Evolutionary conservation across 2,113 vertebrate genomes (phyloP).

Genomic region (Misgurnus mizolepis): DNA sequence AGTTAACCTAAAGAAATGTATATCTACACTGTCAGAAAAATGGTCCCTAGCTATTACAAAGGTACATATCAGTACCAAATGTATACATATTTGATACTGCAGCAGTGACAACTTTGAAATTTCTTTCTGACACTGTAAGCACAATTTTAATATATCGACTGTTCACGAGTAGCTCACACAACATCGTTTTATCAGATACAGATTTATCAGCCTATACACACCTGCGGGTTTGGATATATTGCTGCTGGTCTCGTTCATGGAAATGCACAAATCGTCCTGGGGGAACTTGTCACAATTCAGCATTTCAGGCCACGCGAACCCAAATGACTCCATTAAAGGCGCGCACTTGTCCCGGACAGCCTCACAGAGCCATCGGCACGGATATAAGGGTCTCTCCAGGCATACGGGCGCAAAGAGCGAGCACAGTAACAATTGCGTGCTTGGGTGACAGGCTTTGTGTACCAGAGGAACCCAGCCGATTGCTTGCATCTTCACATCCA

Average conservation of each 20-base stretch:
- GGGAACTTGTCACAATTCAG: conserved; percentile 95
- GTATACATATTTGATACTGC: too few species aligned
- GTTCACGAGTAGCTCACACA: not conserved
- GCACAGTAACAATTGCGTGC: conserved; percentile 96
- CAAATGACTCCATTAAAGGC: conserved; percentile 96
- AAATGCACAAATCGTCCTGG: conserved; percentile 87
- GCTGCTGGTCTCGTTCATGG: conserved; percentile 78
- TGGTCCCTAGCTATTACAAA: too few species aligned
- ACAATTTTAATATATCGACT: too few species aligned
- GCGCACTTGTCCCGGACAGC: conserved; percentile 91
- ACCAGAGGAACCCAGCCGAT: conserved; percentile 97
- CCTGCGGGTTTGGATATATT: conserved; percentile 66
- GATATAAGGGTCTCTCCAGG: conserved; percentile 87
- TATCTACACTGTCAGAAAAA: too few species aligned
- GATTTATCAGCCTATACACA: conserved; percentile 8
- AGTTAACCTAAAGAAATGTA: too few species aligned
- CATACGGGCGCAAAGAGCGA: conserved; percentile 96
- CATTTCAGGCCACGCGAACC: conserved; percentile 98
- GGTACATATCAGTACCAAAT: too few species aligned
- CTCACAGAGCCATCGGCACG: conserved; percentile 94
- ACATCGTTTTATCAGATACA: not conserved
- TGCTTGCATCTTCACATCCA: conserved; percentile 96
- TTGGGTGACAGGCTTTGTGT: conserved; percentile 93
- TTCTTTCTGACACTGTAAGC: too few species aligned
- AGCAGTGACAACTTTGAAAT: too few species aligned